Percentiles rank a stretch among this genome's conserved stretches.
Conservation (phyloP, 2,113 vertebrate species). For the Chaetodon trifascialis region DNA sequence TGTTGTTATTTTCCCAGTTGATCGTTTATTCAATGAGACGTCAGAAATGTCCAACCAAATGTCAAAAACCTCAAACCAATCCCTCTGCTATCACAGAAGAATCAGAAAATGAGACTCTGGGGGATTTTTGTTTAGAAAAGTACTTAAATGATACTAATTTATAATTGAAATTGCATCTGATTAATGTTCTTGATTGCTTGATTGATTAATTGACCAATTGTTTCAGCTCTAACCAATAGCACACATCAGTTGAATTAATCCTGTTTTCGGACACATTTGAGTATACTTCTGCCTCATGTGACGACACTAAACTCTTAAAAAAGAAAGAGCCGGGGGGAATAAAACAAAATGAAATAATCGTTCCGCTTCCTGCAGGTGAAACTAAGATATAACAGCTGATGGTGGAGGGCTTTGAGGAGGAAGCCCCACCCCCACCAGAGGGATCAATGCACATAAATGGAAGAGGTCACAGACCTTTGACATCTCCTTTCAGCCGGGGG, state of each 20-base stretch:
- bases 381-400: conserved; percentile 83
- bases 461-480: conserved; percentile 86
- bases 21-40: neutral
- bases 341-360: neutral
- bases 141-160: neutral
- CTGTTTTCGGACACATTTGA: neutral
- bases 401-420: conserved; percentile 63
- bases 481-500: conserved; percentile 82
- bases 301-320: neutral
- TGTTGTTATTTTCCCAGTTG: neutral
- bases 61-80: neutral
- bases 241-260: neutral
- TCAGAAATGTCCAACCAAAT: neutral
- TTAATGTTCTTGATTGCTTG: neutral
- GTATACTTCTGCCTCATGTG: neutral
- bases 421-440: conserved; percentile 72
- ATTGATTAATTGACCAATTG: neutral
- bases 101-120: neutral
- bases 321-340: neutral
- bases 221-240: neutral
- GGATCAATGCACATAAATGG: conserved; percentile 86
- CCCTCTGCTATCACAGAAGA: neutral
- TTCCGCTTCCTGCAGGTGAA: conserved; percentile 72
- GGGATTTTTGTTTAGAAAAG: neutral
- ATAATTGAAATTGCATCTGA: neutral